These are phyloP conservation scores for Crossocerus cetratus DNA, from an alignment of 2,888 invertebrate genomes.

Conservation along the genomic window DNA sequence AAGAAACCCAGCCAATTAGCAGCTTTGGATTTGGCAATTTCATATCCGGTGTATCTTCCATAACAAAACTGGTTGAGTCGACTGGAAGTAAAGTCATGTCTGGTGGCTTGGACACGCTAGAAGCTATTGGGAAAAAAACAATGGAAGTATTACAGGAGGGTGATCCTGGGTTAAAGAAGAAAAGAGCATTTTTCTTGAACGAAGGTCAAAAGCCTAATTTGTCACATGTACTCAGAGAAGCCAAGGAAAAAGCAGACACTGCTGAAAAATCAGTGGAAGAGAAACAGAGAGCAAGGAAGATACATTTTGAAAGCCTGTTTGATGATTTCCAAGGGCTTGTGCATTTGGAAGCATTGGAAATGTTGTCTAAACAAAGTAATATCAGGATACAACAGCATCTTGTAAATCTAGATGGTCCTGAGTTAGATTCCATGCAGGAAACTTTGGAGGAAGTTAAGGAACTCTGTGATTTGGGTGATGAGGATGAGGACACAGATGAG, in stretches of 20 bases:
- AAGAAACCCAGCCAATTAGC: slow-evolving; percentile 54
- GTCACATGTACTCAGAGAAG: slow-evolving; percentile 84
- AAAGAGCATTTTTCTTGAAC: slow-evolving; percentile 83
- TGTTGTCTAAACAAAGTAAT: slow-evolving; percentile 89
- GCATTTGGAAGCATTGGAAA: slow-evolving; percentile 93
- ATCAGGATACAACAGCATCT: slow-evolving; percentile 85
- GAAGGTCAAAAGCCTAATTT: slow-evolving; percentile 82
- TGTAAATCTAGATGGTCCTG: slow-evolving; percentile 79
- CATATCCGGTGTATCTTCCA: slow-evolving; percentile 82
- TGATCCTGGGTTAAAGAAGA: slow-evolving; percentile 91
- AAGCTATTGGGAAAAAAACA: slow-evolving; percentile 96
- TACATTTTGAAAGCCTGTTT: slow-evolving; percentile 88
- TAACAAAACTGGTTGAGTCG: slow-evolving; percentile 84
- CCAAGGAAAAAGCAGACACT: slow-evolving; percentile 83
- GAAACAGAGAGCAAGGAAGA: slow-evolving; percentile 77
- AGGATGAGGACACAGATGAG: slow-evolving; percentile 78
- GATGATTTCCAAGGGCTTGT: slow-evolving; percentile 93
- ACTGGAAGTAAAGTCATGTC: slow-evolving; percentile 86
- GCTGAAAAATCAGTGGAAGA: slow-evolving; percentile 79
- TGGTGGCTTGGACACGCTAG: slow-evolving; percentile 91
- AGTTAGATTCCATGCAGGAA: slow-evolving; percentile 84
- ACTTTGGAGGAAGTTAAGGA: slow-evolving; percentile 89
- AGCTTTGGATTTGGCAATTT: slow-evolving; percentile 82
- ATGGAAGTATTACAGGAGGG: slow-evolving; percentile 95
- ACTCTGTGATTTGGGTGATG: slow-evolving; percentile 85